These are phyloP conservation scores for Antitype chi DNA, from an alignment of 2,888 invertebrate genomes.

Conservation along the genomic window DNA sequence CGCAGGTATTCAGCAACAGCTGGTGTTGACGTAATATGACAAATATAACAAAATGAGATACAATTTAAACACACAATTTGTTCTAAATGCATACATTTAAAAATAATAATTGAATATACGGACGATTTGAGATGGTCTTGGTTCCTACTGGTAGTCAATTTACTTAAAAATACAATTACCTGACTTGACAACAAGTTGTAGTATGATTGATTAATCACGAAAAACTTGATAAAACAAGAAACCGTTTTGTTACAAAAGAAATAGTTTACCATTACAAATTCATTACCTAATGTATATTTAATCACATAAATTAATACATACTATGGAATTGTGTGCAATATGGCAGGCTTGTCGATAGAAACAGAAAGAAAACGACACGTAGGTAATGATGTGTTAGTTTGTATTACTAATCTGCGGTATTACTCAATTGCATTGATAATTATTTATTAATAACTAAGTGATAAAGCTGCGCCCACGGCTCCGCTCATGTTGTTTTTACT, in stretches of 20 bases:
- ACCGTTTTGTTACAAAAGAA: neutral
- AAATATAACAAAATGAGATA: too few relatives aligned
- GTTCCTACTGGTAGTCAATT: neutral
- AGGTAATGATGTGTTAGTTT: neutral
- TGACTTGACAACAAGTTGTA: neutral
- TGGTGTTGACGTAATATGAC: too few relatives aligned
- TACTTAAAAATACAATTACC: neutral
- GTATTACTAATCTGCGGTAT: constrained; percentile 15
- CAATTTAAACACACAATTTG: too few relatives aligned
- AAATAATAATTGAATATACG: neutral
- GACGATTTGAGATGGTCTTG: neutral
- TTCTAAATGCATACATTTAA: too few relatives aligned
- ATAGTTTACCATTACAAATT: constrained; percentile 30
- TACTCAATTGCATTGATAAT: constrained; percentile 18
- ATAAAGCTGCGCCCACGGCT: neutral
- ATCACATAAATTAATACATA: constrained; percentile 14
- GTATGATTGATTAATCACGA: neutral
- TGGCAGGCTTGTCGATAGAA: constrained; percentile 2
- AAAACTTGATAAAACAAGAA: constrained; percentile 2
- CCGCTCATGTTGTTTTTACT: neutral
- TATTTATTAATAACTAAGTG: neutral
- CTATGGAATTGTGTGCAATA: constrained; percentile 23
- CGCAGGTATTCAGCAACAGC: too few relatives aligned
- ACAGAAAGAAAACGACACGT: constrained; percentile 19
- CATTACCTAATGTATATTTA: constrained; percentile 31